Conservation (phyloP, 2,888 invertebrate species). For the Lymantria monacha region DNA sequence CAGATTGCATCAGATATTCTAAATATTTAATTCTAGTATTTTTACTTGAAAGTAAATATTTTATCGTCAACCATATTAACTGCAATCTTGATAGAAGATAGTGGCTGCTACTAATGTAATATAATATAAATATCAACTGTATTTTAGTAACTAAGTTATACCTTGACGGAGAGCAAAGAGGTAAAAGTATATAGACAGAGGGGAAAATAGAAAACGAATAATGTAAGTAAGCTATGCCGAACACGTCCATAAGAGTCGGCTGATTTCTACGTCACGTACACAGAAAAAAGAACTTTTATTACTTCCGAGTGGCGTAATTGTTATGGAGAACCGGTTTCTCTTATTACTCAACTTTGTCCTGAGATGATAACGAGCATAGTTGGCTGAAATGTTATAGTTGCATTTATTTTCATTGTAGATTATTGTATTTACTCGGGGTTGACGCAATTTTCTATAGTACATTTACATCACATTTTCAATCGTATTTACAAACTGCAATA, state of each 20-base stretch:
- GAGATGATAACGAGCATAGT: conserved; percentile 43
- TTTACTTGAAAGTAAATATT: too few relatives aligned
- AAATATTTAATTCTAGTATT: too few relatives aligned
- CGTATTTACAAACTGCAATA: too few relatives aligned
- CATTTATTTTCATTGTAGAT: too few relatives aligned
- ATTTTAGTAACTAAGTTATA: background rate
- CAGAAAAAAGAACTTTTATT: conserved; percentile 75
- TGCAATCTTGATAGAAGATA: too few relatives aligned
- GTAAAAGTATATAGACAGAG: conserved; percentile 33
- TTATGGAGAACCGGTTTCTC: conserved; percentile 67
- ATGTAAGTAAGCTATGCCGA: conserved; percentile 50
- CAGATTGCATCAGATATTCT: too few relatives aligned
- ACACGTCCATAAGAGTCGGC: conserved; percentile 67
- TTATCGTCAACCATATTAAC: too few relatives aligned
- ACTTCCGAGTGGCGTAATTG: conserved; percentile 72
- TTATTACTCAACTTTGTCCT: conserved; percentile 68
- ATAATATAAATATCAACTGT: background rate
- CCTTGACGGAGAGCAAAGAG: conserved; percentile 5
- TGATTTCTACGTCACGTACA: conserved; percentile 71
- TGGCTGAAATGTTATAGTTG: background rate
- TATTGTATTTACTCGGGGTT: too few relatives aligned
- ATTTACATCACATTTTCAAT: too few relatives aligned
- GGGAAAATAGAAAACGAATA: conserved; percentile 41
- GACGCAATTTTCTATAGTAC: too few relatives aligned
- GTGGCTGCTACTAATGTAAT: too few relatives aligned